Evolutionary conservation across 37 sponge, comb jelly and placozoan genomes (phyloP).

Genomic region (Cliona cf. orientalis): DNA sequence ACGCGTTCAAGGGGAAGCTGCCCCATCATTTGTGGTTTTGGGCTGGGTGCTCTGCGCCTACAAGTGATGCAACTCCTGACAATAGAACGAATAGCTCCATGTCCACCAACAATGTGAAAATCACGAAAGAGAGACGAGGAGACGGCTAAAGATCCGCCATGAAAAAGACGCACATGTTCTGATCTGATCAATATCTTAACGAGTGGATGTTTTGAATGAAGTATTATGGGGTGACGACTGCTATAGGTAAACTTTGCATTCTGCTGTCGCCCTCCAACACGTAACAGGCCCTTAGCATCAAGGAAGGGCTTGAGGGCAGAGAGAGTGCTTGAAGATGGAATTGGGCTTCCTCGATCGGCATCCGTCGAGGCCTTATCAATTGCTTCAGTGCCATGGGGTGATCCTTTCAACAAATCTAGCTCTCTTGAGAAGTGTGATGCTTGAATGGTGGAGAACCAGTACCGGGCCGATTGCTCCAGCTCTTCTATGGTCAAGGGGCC

Average conservation of each 20-base stretch:
- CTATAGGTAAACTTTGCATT: constrained; percentile 19
- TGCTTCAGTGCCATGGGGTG: no score
- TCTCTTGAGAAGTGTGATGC: constrained; percentile 11
- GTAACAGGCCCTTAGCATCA: constrained; percentile 22
- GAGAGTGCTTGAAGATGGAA: constrained; percentile 15
- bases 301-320: constrained; percentile 28
- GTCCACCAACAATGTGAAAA: constrained; percentile 38
- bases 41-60: constrained; percentile 19
- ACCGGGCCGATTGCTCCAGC: background rate
- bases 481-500: constrained; percentile 6
- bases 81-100: constrained; percentile 22
- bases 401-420: background rate
- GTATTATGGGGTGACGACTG: constrained; percentile 34
- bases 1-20: constrained; percentile 39
- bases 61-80: constrained; percentile 43
- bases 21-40: constrained; percentile 36
- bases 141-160: constrained; percentile 26
- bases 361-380: no score
- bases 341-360: no score
- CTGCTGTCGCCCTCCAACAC: constrained; percentile 36
- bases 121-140: constrained; percentile 2
- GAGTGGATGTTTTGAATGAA: constrained; percentile 29
- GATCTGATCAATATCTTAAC: constrained; percentile 10
- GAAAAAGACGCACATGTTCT: constrained; percentile 20
- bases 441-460: constrained; percentile 18